Evolutionary conservation across 2,888 invertebrate genomes (phyloP).

Genomic region (Podabrus alpinus): DNA sequence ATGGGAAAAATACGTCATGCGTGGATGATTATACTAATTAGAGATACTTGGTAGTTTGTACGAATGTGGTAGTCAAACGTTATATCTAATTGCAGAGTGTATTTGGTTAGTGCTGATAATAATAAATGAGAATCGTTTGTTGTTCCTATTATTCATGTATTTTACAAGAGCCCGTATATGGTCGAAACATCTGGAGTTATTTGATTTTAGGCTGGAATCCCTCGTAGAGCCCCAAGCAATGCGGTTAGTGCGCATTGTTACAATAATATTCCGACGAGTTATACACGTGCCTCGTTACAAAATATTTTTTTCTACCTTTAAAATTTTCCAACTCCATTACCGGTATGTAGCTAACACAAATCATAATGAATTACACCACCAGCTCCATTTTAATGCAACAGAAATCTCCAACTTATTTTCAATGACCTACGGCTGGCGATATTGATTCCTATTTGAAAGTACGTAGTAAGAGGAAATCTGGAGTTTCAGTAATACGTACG

Average conservation of each 20-base stretch:
- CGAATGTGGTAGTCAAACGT: neutral
- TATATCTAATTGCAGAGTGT: neutral
- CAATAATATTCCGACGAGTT: constrained; percentile 41
- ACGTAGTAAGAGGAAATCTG: neutral
- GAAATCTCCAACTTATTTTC: neutral
- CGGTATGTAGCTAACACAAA: constrained; percentile 6
- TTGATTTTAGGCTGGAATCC: constrained; percentile 35
- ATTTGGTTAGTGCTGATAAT: constrained; percentile 7
- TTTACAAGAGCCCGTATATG: constrained; percentile 29
- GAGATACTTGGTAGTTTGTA: neutral
- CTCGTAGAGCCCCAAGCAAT: constrained; percentile 50
- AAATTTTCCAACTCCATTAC: constrained; percentile 14
- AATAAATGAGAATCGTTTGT: constrained; percentile 34
- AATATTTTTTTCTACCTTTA: constrained; percentile 31
- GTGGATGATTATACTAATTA: neutral
- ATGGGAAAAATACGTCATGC: neutral
- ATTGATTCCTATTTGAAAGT: neutral
- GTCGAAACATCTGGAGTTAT: constrained; percentile 32
- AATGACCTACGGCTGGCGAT: neutral
- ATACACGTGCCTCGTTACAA: constrained; percentile 34
- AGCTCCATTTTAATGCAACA: neutral
- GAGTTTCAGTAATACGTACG: neutral
- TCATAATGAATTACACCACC: constrained; percentile 13
- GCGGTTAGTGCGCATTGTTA: constrained; percentile 53
- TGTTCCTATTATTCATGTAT: constrained; percentile 31